Conservation (phyloP, 2,888 invertebrate species). For the Amiota minor region DNA sequence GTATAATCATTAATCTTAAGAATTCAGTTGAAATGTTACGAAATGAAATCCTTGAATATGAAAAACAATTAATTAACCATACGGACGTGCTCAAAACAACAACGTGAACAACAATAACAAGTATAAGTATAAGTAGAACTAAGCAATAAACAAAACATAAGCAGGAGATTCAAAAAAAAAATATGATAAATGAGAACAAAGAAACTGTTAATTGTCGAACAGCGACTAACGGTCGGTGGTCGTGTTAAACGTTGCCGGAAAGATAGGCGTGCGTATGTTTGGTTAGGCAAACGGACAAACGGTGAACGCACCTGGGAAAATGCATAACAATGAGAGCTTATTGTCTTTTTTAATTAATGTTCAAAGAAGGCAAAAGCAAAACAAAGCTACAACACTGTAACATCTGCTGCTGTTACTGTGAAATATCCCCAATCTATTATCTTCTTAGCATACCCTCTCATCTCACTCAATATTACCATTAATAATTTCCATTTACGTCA, state of each 20-base stretch:
- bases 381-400: slow-evolving; percentile 28
- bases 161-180: neutral
- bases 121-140: neutral
- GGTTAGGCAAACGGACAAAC: neutral
- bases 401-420: slow-evolving; percentile 14
- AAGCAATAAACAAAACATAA: slow-evolving; percentile 1
- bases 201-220: slow-evolving; percentile 55
- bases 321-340: slow-evolving; percentile 37
- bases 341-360: slow-evolving; percentile 63
- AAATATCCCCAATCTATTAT: neutral
- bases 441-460: no score
- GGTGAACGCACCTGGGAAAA: slow-evolving; percentile 9
- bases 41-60: neutral
- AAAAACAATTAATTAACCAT: slow-evolving; percentile 16
- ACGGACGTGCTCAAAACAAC: neutral
- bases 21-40: neutral
- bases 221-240: neutral
- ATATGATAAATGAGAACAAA: slow-evolving; percentile 17
- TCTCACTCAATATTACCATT: slow-evolving; percentile 35
- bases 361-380: slow-evolving; percentile 37
- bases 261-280: neutral
- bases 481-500: slow-evolving; percentile 29
- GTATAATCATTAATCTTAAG: neutral
- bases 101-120: neutral
- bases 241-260: neutral